These are phyloP conservation scores for Temnothorax nylanderi DNA, from an alignment of 1,140 invertebrate species.

Conservation along the genomic window DNA sequence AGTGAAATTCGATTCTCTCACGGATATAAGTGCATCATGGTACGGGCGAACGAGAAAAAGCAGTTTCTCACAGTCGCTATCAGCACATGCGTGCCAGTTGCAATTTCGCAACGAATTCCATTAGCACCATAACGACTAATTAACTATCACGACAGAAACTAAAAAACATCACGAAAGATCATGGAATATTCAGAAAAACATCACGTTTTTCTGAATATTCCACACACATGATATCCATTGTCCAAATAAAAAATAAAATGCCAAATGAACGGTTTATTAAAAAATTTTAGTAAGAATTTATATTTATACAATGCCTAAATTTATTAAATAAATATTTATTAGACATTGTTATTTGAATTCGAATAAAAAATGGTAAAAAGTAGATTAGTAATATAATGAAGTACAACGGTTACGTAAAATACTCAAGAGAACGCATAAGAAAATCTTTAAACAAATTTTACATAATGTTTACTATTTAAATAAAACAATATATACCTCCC, in stretches of 20 bases:
- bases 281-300: background rate
- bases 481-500: background rate
- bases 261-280: background rate
- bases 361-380: background rate
- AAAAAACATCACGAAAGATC: background rate
- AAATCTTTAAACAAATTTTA: background rate
- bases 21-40: slow-evolving; percentile 41
- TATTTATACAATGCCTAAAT: background rate
- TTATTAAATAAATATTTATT: background rate
- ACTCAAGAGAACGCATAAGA: background rate
- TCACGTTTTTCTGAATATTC: background rate
- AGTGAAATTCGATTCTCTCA: slow-evolving; percentile 32
- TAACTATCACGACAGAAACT: slow-evolving; percentile 1
- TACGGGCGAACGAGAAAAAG: background rate
- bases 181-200: no score
- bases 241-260: background rate
- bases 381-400: background rate
- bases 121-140: background rate
- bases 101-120: slow-evolving; percentile 17
- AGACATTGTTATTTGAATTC: background rate
- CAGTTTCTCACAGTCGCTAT: slow-evolving; percentile 32
- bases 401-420: background rate
- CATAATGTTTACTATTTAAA: background rate
- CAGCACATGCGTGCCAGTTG: slow-evolving; percentile 46
- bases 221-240: background rate